Evolutionary conservation across 2,113 vertebrate species (phyloP), one percentile per base, ranked within the genome.

Genomic region (Agelaius tricolor): DNA sequence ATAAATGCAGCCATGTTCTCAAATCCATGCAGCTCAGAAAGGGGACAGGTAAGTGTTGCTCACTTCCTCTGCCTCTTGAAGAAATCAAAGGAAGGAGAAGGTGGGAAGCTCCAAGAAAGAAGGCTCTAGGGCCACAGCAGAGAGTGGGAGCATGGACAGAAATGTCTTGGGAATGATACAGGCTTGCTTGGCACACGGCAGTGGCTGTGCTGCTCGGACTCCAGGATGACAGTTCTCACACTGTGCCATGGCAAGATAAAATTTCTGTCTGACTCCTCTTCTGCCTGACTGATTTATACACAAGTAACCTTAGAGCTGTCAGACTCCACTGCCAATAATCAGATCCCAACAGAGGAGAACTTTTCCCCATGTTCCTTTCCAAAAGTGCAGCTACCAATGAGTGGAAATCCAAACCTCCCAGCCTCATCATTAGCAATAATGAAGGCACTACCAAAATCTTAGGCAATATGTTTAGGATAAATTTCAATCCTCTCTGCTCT

Each of bases 401-500:
- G 15, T 14, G 23, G 24, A 93, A 72, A 71, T 91, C 51, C 89
- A 96, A 83, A 52, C 24, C n/a, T 65, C 84, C 15, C 20, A 58
- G 49, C 15, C 24, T 71, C 18, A 1, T 91, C 55, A 63, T 55
- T 65, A 59, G 66, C n/a, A 91, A 87, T n/a, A 75, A 37, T 51
- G 41, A 39, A 93, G 30, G 73, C 1, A 24, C 43, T 75, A 57
- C 73, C 68, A 76, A 79, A 89, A 73, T 83, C 69, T 69, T 46
- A 35, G 49, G 33, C 67, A 89, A 52, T 81, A 27, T 59, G 63
- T 87, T 94, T 95, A 78, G 44, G 85, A 96, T 96, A 82, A 65
- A 79, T 90, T 93, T 94, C 71, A 90, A 4, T 44, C 30, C 71
- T 51, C 58, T 68, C 72, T 84, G 39, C 58, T 90, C 69, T 86